Evolutionary conservation across 2,888 invertebrate species (phyloP), one percentile per base, ranked within the genome.

Genomic region (Cantharis nigra): DNA sequence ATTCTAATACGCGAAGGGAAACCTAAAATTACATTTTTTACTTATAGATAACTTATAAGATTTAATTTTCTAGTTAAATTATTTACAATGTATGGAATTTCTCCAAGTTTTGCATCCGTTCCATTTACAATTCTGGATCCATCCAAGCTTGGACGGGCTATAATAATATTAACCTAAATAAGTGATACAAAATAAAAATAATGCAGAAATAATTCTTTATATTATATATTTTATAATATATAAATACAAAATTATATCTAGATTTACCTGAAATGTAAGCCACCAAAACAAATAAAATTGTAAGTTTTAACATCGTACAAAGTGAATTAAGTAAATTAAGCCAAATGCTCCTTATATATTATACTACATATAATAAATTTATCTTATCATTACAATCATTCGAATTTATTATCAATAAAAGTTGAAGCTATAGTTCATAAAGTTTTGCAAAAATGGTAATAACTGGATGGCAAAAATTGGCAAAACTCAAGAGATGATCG

Each of bases 21-120:
- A 65, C 20, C 65, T 65, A 65, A 33, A 72, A 89, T 89, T 0
- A 85, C 81, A 75, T 88, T 88, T 89, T 89, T 89, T 0, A 89
- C 89, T 2, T 33, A 1, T 13, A 33, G 13, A 4, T 3, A 3
- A 20, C 20, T 20, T 2, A 1, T 16, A 16, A 16, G 1, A 16
- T 16, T 16, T 16, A 30, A 3, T 30, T 30, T 30, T 30, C 0
- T 30, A 11, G 11, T 30, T 11, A 3, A 11, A 30, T 30, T 33
- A 33, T 49, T 70, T 70, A 70, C 70, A 7, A 70, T 70, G 49
- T 70, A 70, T 7, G 70, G 70, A 49, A 70, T 70, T 70, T 70
- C 70, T 30, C 70, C 70, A 13, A 49, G 18, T 70, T 16, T 14
- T 9, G 70, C 70, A 49, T 49, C 13, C 0, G 16, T 30, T 3